Evolutionary conservation across 2,888 invertebrate genomes (phyloP), one percentile per base, ranked within the genome.

Genomic region (Apoda limacodes): DNA sequence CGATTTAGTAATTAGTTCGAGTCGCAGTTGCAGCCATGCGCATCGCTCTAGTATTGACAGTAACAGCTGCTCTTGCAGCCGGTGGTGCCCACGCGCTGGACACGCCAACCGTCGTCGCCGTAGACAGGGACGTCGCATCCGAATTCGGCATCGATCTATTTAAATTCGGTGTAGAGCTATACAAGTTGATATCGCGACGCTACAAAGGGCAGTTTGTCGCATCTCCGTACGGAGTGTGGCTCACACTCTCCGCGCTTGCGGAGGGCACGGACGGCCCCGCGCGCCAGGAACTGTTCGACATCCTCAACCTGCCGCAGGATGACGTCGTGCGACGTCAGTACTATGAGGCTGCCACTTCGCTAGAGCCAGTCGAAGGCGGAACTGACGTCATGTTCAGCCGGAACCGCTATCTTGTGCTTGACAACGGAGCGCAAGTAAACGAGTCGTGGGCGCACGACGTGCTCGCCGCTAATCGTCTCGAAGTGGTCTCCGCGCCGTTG

Each of bases 321-420:
- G 28, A 12, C 1, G 57, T 57, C n/a, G 12, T 42, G 0, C 41
- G 57, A 1, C 21, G 41, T 4, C 43, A 41, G 24, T 52, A 41
- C 14, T 57, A 57, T 28, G 33, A 46, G 2, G 35, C 52, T 4
- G 58, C 58, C 1, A 12, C 43, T 1, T 39, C 29, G n/a, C 25
- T 45, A 0, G 55, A 55, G 34, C 25, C 20, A 2, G 22, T 46
- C 2, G n/a, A n/a, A n/a, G n/a, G n/a, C n/a, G 50, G 46, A 2
- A 24, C 27, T 1, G 55, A 55, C n/a, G 47, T 49, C 0, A 26
- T 13, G 1, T 30, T 55, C 2, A 4, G 9, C 3, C 41, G 48
- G 9, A 40, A 25, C 7, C 34, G 54, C 1, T 28, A 25, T 2
- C 17, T 55, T 3, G 12, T 50, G 4, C 24, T 54, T 2, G 48